Evolutionary conservation across 2,888 invertebrate genomes (phyloP).

Genomic region (Toxonevra muliebris): DNA sequence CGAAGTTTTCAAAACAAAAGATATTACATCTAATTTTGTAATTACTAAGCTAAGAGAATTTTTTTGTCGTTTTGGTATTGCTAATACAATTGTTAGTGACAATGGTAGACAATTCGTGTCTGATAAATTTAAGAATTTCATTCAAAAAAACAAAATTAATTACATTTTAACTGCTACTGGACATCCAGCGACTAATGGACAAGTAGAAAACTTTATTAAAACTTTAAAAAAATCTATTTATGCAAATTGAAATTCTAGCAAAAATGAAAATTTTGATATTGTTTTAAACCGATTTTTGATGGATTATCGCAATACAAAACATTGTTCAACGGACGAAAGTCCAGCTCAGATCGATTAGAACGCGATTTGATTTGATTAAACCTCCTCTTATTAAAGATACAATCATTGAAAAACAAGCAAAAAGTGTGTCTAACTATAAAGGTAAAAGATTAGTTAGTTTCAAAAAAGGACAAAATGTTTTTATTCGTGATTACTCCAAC

Average conservation of each 20-base stretch:
- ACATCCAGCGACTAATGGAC: constrained; percentile 4
- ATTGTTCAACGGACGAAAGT: constrained; percentile 9
- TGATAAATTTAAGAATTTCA: constrained; percentile 27
- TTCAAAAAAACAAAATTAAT: neutral
- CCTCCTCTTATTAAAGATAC: constrained; percentile 22
- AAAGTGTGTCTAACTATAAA: constrained; percentile 23
- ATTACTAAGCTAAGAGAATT: constrained; percentile 29
- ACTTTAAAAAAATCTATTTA: constrained; percentile 3
- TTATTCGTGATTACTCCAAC: constrained; percentile 24
- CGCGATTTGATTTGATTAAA: constrained; percentile 15
- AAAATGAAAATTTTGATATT: constrained; percentile 11
- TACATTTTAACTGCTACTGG: neutral
- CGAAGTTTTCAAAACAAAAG: constrained; percentile 35
- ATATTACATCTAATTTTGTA: constrained; percentile 27
- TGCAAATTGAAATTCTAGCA: constrained; percentile 1
- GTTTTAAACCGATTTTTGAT: constrained; percentile 11
- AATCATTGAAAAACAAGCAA: constrained; percentile 22
- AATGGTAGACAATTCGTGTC: constrained; percentile 34
- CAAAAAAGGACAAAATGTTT: constrained; percentile 29
- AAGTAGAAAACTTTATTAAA: constrained; percentile 10
- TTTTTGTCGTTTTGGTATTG: constrained; percentile 30
- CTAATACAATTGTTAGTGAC: constrained; percentile 27
- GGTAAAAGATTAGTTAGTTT: constrained; percentile 18
- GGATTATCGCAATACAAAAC: constrained; percentile 15
- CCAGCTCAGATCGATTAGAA: constrained; percentile 13